Evolutionary conservation across 2,113 vertebrate genomes (phyloP), one percentile per base, ranked within the genome.

Genomic region (Sturnus vulgaris): DNA sequence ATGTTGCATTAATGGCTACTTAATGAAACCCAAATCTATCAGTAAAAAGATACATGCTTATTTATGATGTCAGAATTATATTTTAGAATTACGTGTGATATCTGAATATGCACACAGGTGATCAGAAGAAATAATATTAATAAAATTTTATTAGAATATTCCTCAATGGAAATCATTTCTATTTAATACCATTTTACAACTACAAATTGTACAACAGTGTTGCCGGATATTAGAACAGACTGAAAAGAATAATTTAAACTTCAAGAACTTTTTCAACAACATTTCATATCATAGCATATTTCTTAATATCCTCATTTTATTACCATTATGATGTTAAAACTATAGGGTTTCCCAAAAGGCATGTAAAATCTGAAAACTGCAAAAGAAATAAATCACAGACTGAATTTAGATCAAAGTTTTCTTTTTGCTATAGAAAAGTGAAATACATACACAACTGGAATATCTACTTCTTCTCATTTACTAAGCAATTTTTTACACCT

Each of bases 161-260:
- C 39, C 52, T 81, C 95, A 88, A 83, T 49, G 28, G 37, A 92
- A 83, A 68, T 83, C 81, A 90, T 78, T 87, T 79, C 60, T 93
- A 64, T 71, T 88, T 88, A 88, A 93, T 64, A 78, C 5, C 21
- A 71, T 14, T 68, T 52, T 59, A 68, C 15, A 86, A 88, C 64
- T 78, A 90, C 28, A 81, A 77, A 64, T 49, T 68, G 18, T 47
- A 40, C 25, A 88, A 86, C 8, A 64, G 47, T 28, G 52, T 63
- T 81, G 52, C 39, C 21, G 52, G 18, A 60, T 60, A 73, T 12
- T 86, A 35, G 14, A 59, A 59, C 4, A 60, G 56, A 73, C 20
- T 52, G 44, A 93, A 96, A 85, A 73, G 79, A 93, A 70, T 55
- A 80, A 91, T 82, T 90, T 84, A 64, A 64, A 77, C 25, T 6